phyloP scores from a whole-genome alignment of 2,888 invertebrate species.

The Nomada ruficornis region DNA sequence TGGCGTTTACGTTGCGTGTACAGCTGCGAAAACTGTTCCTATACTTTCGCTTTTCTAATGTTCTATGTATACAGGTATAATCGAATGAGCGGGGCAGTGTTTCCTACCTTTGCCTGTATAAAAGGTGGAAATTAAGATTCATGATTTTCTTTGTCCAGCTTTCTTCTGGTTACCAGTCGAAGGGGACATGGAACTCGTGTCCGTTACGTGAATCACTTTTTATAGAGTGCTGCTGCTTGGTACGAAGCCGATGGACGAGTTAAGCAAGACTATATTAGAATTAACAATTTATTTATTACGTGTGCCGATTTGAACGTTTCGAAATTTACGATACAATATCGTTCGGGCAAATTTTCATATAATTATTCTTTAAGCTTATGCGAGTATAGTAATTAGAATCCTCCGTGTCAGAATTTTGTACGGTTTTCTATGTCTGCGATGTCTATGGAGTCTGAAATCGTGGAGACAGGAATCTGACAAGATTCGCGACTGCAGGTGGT shows the following conservation, averaged over 20 bases:
- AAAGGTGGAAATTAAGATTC: not conserved
- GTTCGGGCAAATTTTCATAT: not conserved
- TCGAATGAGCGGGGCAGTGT: not conserved
- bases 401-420: not conserved
- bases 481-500: conserved; percentile 34
- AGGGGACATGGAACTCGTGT: conserved; percentile 17
- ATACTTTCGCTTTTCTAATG: not conserved
- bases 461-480: conserved; percentile 47
- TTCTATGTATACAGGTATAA: not conserved
- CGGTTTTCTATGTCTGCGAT: not conserved
- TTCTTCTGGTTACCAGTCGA: conserved; percentile 7
- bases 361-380: not conserved
- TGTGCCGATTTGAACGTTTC: conserved; percentile 19
- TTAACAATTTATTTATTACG: conserved; percentile 50
- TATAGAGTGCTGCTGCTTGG: not conserved
- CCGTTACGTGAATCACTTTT: conserved; percentile 44
- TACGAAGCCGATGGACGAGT: conserved; percentile 40
- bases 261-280: conserved; percentile 38
- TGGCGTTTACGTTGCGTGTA: not conserved
- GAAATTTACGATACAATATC: not conserved
- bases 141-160: conserved; percentile 6
- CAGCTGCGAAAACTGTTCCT: not conserved
- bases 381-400: not conserved
- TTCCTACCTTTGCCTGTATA: not conserved
- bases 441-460: conserved; percentile 32